phyloP scores from a whole-genome alignment of 2,888 invertebrate genomes.

The Lasius platythorax region DNA sequence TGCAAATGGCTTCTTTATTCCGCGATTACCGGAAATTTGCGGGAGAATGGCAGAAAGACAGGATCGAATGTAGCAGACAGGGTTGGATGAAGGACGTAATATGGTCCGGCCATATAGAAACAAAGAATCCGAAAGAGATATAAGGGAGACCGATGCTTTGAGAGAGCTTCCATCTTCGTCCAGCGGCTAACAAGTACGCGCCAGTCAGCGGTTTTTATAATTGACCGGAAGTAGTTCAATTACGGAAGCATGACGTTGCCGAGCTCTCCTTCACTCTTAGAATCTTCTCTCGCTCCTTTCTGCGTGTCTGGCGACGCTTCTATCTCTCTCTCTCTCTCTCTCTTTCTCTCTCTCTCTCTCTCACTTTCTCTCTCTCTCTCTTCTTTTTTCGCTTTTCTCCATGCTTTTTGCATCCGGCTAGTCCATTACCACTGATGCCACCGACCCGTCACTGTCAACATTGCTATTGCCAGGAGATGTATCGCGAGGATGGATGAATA shows the following conservation, averaged over 20 bases:
- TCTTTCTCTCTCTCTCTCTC: slow-evolving; percentile 14
- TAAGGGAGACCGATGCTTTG: neutral
- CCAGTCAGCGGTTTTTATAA: slow-evolving; percentile 82
- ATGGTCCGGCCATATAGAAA: neutral
- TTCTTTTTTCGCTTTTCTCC: slow-evolving; percentile 20
- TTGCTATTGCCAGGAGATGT: slow-evolving; percentile 41
- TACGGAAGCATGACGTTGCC: slow-evolving; percentile 73
- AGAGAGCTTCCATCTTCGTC: slow-evolving; percentile 69
- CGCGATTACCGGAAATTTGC: slow-evolving; percentile 67
- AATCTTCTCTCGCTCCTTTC: slow-evolving; percentile 51
- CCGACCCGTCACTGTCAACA: slow-evolving; percentile 51
- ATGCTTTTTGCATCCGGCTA: slow-evolving; percentile 34
- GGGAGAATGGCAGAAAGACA: slow-evolving; percentile 29
- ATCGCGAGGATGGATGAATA: slow-evolving; percentile 39
- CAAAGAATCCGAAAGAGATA: neutral
- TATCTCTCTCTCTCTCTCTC: slow-evolving; percentile 21
- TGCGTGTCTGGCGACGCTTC: neutral
- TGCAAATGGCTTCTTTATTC: slow-evolving; percentile 38
- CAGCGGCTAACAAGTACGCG: slow-evolving; percentile 73
- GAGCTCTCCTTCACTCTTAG: slow-evolving; percentile 61
- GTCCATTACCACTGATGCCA: slow-evolving; percentile 51
- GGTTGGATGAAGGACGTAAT: neutral
- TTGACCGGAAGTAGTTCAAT: slow-evolving; percentile 81
- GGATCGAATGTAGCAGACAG: slow-evolving; percentile 19
- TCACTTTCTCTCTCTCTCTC: slow-evolving; percentile 24